These are phyloP conservation scores for Idaea dimidiata DNA, from an alignment of 2,888 invertebrate species.

Conservation along the genomic window DNA sequence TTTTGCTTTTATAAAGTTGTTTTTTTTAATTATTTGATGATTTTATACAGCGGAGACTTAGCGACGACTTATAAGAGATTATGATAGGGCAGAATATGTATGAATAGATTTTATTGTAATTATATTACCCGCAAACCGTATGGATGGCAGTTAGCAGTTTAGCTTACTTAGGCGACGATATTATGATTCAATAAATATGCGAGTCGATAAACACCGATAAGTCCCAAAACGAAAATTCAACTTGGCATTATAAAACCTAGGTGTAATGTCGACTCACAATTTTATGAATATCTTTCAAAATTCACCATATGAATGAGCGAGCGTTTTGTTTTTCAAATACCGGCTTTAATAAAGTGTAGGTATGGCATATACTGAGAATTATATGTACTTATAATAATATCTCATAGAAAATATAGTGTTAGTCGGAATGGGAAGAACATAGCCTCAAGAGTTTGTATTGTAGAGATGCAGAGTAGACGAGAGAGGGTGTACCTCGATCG, in stretches of 20 bases:
- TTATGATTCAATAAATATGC: neutral
- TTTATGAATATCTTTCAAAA: neutral
- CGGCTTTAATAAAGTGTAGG: neutral
- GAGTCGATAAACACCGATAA: neutral
- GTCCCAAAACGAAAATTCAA: neutral
- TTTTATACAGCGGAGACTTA: too few relatives aligned
- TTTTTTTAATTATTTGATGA: too few relatives aligned
- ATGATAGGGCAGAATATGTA: too few relatives aligned
- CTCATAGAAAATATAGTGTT: constrained; percentile 29
- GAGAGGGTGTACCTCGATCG: constrained; percentile 85
- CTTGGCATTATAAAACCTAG: neutral
- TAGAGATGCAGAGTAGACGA: constrained; percentile 31
- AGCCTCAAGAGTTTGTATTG: constrained; percentile 44
- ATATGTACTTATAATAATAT: constrained; percentile 2
- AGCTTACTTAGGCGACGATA: too few relatives aligned
- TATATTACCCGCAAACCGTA: too few relatives aligned
- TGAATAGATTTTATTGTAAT: too few relatives aligned
- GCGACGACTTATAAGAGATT: too few relatives aligned
- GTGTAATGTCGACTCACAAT: neutral
- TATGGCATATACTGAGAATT: constrained; percentile 1
- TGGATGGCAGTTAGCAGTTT: too few relatives aligned
- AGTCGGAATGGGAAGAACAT: constrained; percentile 56
- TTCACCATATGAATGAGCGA: neutral
- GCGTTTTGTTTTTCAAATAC: neutral
- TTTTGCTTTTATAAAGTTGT: too few relatives aligned